Evolutionary conservation across 2,888 invertebrate genomes (phyloP).

Genomic region (Ephialtes manifestator): DNA sequence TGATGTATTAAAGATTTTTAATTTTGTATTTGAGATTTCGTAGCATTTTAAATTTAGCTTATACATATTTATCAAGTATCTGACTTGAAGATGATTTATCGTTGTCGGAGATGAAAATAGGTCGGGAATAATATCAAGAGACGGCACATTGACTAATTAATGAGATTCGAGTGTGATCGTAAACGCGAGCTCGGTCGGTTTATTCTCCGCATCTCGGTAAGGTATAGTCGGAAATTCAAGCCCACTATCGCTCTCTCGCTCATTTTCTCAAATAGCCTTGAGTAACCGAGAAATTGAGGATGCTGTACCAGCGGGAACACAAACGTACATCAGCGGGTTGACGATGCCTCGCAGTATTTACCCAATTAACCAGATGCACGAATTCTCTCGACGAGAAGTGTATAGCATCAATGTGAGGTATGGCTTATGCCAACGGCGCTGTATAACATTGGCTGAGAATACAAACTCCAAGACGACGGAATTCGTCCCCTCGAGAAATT

Average conservation of each 20-base stretch:
- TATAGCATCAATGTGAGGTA: not conserved
- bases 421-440: constrained; percentile 1
- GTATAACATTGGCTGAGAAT: not conserved
- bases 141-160: constrained; percentile 1
- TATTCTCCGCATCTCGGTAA: constrained; percentile 29
- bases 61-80: not conserved
- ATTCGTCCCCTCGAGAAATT: constrained; percentile 24
- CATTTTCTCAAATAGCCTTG: constrained; percentile 46
- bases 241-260: constrained; percentile 12
- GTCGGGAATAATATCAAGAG: not conserved
- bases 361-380: constrained; percentile 63
- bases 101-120: constrained; percentile 7
- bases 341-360: constrained; percentile 65
- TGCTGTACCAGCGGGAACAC: constrained; percentile 10
- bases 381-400: constrained; percentile 45
- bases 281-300: constrained; percentile 33
- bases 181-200: not conserved
- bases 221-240: constrained; percentile 4
- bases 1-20: not conserved
- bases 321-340: constrained; percentile 42
- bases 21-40: too few species aligned
- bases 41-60: too few species aligned
- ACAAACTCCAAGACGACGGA: constrained; percentile 4
- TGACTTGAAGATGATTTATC: constrained; percentile 1
- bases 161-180: constrained; percentile 9